Percentiles rank a stretch among this genome's conserved stretches.
These are phyloP conservation scores for Agonopterix arenella DNA, from an alignment of 2,888 invertebrate species.

Conservation along the genomic window DNA sequence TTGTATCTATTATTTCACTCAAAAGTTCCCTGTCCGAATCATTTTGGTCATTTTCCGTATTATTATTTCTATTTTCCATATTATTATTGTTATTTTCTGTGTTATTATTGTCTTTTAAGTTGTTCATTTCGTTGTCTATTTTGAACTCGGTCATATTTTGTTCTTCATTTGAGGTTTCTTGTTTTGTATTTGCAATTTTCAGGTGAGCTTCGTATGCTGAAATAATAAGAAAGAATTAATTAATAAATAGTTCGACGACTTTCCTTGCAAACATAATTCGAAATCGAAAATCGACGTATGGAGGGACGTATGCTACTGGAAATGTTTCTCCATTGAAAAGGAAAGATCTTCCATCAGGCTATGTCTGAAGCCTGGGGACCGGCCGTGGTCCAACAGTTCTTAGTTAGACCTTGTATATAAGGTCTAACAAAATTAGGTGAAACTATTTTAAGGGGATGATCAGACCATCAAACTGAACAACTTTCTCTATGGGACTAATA, in stretches of 20 bases:
- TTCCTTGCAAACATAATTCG: not conserved
- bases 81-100: constrained; percentile 8
- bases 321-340: too few relatives aligned
- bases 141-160: constrained; percentile 20
- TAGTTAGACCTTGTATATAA: too few relatives aligned
- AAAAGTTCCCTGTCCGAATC: not conserved
- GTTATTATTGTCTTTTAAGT: constrained; percentile 9
- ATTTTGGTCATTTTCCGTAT: constrained; percentile 9
- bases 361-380: too few relatives aligned
- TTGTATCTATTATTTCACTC: constrained; percentile 3
- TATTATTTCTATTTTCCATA: constrained; percentile 9
- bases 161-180: constrained; percentile 6
- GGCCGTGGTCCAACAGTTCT: too few relatives aligned
- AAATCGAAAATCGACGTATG: too few relatives aligned
- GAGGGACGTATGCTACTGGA: too few relatives aligned
- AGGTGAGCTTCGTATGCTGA: constrained; percentile 57
- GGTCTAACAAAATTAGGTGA: too few relatives aligned
- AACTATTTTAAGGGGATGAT: too few relatives aligned
- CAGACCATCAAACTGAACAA: too few relatives aligned
- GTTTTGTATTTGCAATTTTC: constrained; percentile 20
- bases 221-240: constrained; percentile 4
- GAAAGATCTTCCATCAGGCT: too few relatives aligned
- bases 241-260: not conserved
- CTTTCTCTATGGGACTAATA: too few relatives aligned
- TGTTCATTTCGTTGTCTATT: constrained; percentile 24